Conservation (phyloP, 1,140 invertebrate species). For the Drosophila grimshawi region DNA sequence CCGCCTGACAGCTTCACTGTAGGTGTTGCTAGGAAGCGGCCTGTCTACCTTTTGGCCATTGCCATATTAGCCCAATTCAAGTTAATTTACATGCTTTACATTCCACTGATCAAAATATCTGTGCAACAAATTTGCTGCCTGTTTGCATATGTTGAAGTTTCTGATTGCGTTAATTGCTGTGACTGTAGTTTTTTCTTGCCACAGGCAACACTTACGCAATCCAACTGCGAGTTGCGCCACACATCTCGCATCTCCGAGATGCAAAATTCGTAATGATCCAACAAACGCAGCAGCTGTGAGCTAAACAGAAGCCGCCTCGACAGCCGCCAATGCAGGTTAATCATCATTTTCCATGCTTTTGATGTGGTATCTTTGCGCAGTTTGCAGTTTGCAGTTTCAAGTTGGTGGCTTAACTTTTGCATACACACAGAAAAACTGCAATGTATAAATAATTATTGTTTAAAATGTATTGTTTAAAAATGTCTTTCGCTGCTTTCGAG, state of each 20-base stretch:
- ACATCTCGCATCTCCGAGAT: conserved; percentile 17
- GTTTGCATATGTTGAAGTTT: conserved; percentile 16
- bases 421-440: not conserved
- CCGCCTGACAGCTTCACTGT: conserved; percentile 1
- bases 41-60: conserved; percentile 21
- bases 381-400: not conserved
- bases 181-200: conserved; percentile 30
- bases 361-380: too few relatives aligned
- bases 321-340: conserved; percentile 27
- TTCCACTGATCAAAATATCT: conserved; percentile 36
- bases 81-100: conserved; percentile 43
- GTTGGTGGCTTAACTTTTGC: not conserved
- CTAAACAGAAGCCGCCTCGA: conserved; percentile 12
- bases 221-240: conserved; percentile 4
- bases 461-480: not conserved
- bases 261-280: conserved; percentile 28
- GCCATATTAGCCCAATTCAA: conserved; percentile 38
- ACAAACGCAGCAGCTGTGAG: conserved; percentile 3
- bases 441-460: not conserved
- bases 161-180: conserved; percentile 42
- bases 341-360: conserved; percentile 21
- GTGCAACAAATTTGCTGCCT: conserved; percentile 30
- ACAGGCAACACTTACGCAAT: conserved; percentile 21
- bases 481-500: not conserved
- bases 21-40: conserved; percentile 11